Evolutionary conservation across 2,888 invertebrate genomes (phyloP), one percentile per base, ranked within the genome.

Genomic region (Apeira syringaria): DNA sequence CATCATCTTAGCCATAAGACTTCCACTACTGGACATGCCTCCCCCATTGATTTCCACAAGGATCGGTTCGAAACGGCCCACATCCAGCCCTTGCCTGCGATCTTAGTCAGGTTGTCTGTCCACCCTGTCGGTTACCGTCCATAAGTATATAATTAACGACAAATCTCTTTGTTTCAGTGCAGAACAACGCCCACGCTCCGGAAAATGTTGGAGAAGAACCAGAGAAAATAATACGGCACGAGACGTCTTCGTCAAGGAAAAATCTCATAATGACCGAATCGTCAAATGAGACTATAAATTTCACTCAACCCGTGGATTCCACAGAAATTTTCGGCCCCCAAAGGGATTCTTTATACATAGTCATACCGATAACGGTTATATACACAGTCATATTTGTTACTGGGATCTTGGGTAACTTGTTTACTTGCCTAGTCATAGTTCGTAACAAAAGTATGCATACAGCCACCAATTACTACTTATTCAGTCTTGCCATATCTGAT

Each of bases 401-500:
- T 3, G 97, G 97, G 1, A 82, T 96, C 1, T 80, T 96, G 12
- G 97, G 97, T 1, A 97, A 97, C 74, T 90, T 95, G 26, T 93
- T 94, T 65, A 97, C 97, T 1, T 97, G 97, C 69, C 89, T 96
- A 43, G 97, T 97, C 10, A 97, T 97, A 53, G 91, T 94, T 10
- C 91, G 93, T 50, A 96, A 96, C 78, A 94, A 94, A 58, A 94
- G 94, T 53, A 95, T 97, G 95, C 96, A 96, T 63, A 94, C 94
- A 9, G 94, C 94, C 2, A 95, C 94, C 5, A 95, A 95, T 64
- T 95, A 94, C 68, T 97, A 97, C 71, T 87, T 97, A 41, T 96
- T 97, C 81, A 96, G 95, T 73, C 82, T 97, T 70, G 96, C 97
- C 3, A 91, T 97, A 48, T 96, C 96, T 1, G 97, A 97, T 75